Evolutionary conservation across 2,113 vertebrate species (phyloP).

Genomic region (Forbesichthys papilliferus): DNA sequence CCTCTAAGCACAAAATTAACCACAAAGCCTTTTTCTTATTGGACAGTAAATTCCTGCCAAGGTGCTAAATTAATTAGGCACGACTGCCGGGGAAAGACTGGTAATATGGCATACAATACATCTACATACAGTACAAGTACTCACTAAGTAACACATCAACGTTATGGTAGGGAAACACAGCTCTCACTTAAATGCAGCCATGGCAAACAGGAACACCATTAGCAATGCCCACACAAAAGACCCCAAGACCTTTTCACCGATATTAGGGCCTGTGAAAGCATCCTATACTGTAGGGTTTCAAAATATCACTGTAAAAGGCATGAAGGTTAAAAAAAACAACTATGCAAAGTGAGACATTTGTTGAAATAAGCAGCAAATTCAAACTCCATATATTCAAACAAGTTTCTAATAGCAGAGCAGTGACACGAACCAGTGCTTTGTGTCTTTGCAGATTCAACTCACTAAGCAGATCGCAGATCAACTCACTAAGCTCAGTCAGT

Average conservation of each 20-base stretch:
- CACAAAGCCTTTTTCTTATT: constrained; percentile 52
- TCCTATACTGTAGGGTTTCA: background rate
- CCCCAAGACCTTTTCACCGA: constrained; percentile 1
- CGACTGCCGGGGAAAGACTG: constrained; percentile 24
- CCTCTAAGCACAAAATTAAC: constrained; percentile 29
- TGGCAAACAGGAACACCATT: no score
- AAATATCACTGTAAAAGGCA: constrained; percentile 3
- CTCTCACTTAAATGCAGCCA: no score
- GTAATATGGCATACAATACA: constrained; percentile 1
- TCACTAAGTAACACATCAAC: constrained; percentile 3
- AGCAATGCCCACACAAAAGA: background rate
- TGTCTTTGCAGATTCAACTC: constrained; percentile 18
- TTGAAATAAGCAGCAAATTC: background rate
- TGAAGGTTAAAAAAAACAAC: background rate
- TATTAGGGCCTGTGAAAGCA: constrained; percentile 1
- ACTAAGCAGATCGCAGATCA: constrained; percentile 2
- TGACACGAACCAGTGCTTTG: constrained; percentile 34
- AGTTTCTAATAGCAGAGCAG: constrained; percentile 26
- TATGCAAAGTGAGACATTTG: background rate
- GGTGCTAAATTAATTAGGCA: constrained; percentile 64
- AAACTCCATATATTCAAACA: constrained; percentile 5
- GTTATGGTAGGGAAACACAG: no score
- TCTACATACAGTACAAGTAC: background rate
- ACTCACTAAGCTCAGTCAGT: constrained; percentile 56
- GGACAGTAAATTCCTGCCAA: constrained; percentile 56